phyloP scores from a whole-genome alignment of 2,113 vertebrate species.

The Octodon degus region DNA sequence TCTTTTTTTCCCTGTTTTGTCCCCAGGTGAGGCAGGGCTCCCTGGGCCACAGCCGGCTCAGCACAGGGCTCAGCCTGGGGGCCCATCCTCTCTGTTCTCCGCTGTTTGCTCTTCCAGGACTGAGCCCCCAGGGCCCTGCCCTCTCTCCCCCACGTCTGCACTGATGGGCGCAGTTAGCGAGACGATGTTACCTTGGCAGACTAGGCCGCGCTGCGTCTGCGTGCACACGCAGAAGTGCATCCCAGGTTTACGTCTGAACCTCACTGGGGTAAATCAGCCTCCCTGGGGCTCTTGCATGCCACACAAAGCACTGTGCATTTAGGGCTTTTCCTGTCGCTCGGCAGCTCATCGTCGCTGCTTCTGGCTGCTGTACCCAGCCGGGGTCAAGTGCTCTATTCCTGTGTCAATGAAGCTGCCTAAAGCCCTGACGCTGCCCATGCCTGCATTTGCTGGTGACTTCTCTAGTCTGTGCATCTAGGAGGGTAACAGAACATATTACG shows the following conservation, averaged over 20 bases:
- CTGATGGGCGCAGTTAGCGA: neutral
- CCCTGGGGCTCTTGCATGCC: too few species aligned
- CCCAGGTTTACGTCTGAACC: neutral
- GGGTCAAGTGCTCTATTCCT: fast-evolving
- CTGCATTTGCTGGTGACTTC: neutral
- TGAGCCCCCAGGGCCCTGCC: fast-evolving
- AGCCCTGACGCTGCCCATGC: neutral
- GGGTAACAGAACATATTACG: fast-evolving
- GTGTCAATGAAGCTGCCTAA: fast-evolving
- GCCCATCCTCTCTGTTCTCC: fast-evolving
- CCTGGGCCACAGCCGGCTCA: fast-evolving
- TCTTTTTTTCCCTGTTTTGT: neutral
- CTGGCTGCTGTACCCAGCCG: fast-evolving
- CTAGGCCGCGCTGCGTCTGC: fast-evolving
- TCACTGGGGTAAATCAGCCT: neutral
- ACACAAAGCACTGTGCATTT: neutral
- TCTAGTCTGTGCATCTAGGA: neutral
- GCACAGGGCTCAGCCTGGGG: fast-evolving
- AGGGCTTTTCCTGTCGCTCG: neutral
- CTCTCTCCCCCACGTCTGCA: fast-evolving
- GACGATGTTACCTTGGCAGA: fast-evolving
- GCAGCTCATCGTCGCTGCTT: neutral
- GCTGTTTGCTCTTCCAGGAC: fast-evolving
- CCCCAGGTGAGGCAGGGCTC: neutral
- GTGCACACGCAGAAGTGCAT: neutral